Base-by-base conservation (phyloP, 2,113 vertebrate genomes). In the Burhinus oedicnemus region DNA sequence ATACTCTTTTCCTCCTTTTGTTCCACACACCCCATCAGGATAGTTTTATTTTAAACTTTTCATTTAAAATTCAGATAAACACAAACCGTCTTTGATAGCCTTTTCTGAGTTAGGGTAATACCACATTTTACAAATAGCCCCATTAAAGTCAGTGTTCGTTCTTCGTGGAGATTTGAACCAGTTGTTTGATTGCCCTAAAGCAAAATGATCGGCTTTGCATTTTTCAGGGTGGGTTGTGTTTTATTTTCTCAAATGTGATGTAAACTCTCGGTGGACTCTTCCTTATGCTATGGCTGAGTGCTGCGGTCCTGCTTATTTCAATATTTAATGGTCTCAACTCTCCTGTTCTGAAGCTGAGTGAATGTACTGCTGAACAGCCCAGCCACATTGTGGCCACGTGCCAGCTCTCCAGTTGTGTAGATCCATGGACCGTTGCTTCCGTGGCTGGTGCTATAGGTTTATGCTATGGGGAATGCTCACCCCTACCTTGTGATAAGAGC, bases 401-500 rank as follows among this genome's bases (percentile, higher is more conserved):
- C 52, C 30, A 6, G 52, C 22, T 47, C 60, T 15, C 57, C 12
- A 0, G 29, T 12, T 2, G 11, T 3, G 55, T 44, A 4, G 34
- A 8, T 30, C 36, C 61, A 15, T 3, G 11, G 4, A 5, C n/a
- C 9, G 3, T 20, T 10, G 29, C 34, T 15, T 19, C 18, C 5
- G 2, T 44, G 38, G 44, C 4, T 29, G 42, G 8, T 21, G 58
- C 55, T 20, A 3, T 1, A 6, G 42, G 8, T 45, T n/a, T 6
- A 7, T 15, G 5, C n/a, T 4, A 0, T 2, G 40, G 45, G 66
- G 51, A 21, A 6, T 4, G 25, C 42, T 32, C 2, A 6, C 19
- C 64, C 16, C 1, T 26, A 4, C 40, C 21, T 22, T 4, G 18
- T 25, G 68, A 4, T 6, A n/a, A 22, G 11, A 68, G 45, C 58